These are phyloP conservation scores for Gambelia wislizenii DNA, from an alignment of 2,797 vertebrate genomes.

Conservation along the genomic window DNA sequence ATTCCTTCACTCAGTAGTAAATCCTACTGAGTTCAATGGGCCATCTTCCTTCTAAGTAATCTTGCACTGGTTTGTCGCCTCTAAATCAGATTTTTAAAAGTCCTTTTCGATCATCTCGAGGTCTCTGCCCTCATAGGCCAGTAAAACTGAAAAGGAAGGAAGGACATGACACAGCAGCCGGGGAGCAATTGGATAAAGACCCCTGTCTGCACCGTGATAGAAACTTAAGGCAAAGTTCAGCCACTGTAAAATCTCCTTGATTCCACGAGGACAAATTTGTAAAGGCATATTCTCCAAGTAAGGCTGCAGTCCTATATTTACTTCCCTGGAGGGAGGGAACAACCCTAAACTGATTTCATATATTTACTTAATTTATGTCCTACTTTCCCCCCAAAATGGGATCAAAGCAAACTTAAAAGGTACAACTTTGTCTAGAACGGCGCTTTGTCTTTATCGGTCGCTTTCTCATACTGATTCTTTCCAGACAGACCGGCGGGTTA, in stretches of 20 bases:
- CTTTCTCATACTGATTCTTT: neutral
- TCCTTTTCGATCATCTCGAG: neutral
- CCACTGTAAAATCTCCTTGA: neutral
- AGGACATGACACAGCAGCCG: neutral
- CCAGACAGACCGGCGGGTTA: neutral
- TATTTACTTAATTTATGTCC: too few species aligned
- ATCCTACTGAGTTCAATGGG: neutral
- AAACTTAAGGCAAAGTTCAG: too few species aligned
- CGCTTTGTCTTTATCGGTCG: too few species aligned
- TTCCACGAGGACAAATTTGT: neutral
- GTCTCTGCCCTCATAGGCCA: neutral
- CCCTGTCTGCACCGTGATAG: neutral
- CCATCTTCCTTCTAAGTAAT: neutral
- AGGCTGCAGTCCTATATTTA: neutral
- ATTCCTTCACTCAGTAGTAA: neutral
- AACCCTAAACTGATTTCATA: too few species aligned
- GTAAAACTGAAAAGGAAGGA: neutral
- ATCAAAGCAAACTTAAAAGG: too few species aligned
- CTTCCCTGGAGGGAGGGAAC: too few species aligned
- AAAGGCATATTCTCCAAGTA: neutral
- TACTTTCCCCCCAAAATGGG: too few species aligned
- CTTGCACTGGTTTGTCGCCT: too few species aligned
- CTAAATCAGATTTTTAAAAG: neutral
- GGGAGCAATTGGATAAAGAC: neutral
- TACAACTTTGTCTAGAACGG: neutral